These are phyloP conservation scores for Neomonachus schauinslandi DNA, from an alignment of 2,113 vertebrate species.

Conservation along the genomic window DNA sequence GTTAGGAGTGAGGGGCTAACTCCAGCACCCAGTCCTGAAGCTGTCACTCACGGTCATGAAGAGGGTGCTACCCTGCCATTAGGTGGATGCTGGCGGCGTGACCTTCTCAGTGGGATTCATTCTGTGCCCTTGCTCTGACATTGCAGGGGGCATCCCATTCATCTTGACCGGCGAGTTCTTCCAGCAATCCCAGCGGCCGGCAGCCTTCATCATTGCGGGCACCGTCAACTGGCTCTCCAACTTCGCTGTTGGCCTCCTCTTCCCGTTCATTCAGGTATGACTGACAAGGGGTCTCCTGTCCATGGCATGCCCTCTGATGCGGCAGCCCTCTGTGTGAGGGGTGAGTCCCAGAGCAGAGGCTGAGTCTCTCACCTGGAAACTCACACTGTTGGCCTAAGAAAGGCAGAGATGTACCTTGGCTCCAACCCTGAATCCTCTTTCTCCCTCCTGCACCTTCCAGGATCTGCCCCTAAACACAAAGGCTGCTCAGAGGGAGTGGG, in stretches of 20 bases:
- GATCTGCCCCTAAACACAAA: neutral
- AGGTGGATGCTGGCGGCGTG: fast-evolving
- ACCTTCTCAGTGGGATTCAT: neutral
- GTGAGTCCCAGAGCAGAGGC: fast-evolving
- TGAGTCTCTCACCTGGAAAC: no score
- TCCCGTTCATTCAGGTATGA: constrained; percentile 96
- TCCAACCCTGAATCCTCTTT: neutral
- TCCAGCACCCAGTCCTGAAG: fast-evolving
- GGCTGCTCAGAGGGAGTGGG: neutral
- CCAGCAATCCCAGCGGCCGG: constrained; percentile 92
- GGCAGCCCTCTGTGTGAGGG: neutral
- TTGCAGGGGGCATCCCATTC: constrained; percentile 95
- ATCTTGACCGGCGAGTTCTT: constrained; percentile 95
- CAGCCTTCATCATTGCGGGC: constrained; percentile 94
- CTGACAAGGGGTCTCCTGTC: fast-evolving
- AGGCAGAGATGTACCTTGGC: neutral
- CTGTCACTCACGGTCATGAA: fast-evolving
- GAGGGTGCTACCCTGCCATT: neutral
- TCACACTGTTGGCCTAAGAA: neutral
- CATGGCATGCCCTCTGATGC: fast-evolving
- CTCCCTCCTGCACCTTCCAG: neutral
- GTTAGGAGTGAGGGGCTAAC: fast-evolving
- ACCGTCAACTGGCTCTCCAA: constrained; percentile 95
- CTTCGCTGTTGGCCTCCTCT: constrained; percentile 93
- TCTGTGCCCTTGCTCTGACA: neutral